Evolutionary conservation across 2,797 vertebrate species (phyloP), one percentile per base, ranked within the genome.

Genomic region (Acanthurus tractus): DNA sequence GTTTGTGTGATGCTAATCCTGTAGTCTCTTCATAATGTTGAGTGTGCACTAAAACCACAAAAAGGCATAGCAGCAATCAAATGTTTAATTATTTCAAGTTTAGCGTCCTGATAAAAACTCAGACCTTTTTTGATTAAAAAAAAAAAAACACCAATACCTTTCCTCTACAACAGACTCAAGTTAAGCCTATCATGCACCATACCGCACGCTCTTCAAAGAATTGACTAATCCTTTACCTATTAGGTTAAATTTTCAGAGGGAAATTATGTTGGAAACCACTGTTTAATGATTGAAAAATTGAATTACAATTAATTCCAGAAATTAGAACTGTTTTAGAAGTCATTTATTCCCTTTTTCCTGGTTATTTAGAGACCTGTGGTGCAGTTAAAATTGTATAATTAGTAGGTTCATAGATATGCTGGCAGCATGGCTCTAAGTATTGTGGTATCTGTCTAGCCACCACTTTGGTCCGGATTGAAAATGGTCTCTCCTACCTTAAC

Each of bases 401-500:
- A 40, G 10, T 8, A 29, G 29, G 29, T 29, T 29, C 4, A 29
- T 29, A 29, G 29, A 29, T 29, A 29, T 29, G 29, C 4, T 29
- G 29, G 29, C 29, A 29, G 29, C 29, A 29, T 29, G 29, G 29
- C 29, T 4, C 5, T 29, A 29, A 29, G 29, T 29, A 29, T 29
- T 29, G 29, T 29, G 29, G 29, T 29, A 29, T 29, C 29, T 29
- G 29, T 29, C 29, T 29, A 40, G 38, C 38, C 38, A 40, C 38
- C 38, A 40, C 38, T 40, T 8, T 3, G 8, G 38, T 40, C 10
- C 8, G 2, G 38, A 40, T 11, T 40, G 38, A 40, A 40, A 87
- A 69, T 78, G 50, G 22, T 75, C 52, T 77, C n/a, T 40, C 70
- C 63, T 25, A 52, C 20, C 25, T 65, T 45, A 46, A 66, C 70